These are phyloP conservation scores for Shargacucullia verbasci DNA, from an alignment of 2,888 invertebrate species.

Conservation along the genomic window DNA sequence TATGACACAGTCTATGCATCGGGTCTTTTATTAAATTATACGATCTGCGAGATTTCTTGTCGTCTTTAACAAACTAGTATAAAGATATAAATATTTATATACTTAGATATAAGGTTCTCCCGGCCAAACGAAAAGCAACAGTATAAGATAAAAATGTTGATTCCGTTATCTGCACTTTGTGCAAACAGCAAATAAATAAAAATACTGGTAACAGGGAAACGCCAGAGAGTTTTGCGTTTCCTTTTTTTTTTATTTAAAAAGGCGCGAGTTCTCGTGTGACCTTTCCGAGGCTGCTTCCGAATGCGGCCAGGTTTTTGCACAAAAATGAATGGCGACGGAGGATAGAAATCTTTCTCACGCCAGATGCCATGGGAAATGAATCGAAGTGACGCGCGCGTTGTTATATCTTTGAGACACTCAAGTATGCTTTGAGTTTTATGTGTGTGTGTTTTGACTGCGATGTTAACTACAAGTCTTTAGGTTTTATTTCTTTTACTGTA, in stretches of 20 bases:
- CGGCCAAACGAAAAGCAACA: too few species aligned
- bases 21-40: too few species aligned
- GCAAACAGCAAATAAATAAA: slow-evolving; percentile 1
- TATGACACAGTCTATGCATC: too few species aligned
- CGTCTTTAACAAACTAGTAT: too few species aligned
- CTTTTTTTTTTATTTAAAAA: slow-evolving; percentile 67
- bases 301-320: slow-evolving; percentile 77
- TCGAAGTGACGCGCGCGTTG: slow-evolving; percentile 61
- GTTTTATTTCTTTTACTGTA: too few species aligned
- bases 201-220: slow-evolving; percentile 39
- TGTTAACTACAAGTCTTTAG: neutral
- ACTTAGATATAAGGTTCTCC: too few species aligned
- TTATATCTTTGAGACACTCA: slow-evolving; percentile 39
- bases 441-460: slow-evolving; percentile 27
- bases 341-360: slow-evolving; percentile 87
- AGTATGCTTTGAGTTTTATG: slow-evolving; percentile 28
- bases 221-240: slow-evolving; percentile 47
- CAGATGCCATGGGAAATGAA: slow-evolving; percentile 78
- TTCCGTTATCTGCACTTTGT: slow-evolving; percentile 14
- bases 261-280: slow-evolving; percentile 81
- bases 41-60: too few species aligned
- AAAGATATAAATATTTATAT: too few species aligned
- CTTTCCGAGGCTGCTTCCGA: slow-evolving; percentile 75
- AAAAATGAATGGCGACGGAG: slow-evolving; percentile 78
- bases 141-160: neutral